Percentiles rank a stretch among this genome's conserved stretches.
phyloP scores from a whole-genome alignment of 2,113 vertebrate genomes.

The Ardeotis arabs region DNA sequence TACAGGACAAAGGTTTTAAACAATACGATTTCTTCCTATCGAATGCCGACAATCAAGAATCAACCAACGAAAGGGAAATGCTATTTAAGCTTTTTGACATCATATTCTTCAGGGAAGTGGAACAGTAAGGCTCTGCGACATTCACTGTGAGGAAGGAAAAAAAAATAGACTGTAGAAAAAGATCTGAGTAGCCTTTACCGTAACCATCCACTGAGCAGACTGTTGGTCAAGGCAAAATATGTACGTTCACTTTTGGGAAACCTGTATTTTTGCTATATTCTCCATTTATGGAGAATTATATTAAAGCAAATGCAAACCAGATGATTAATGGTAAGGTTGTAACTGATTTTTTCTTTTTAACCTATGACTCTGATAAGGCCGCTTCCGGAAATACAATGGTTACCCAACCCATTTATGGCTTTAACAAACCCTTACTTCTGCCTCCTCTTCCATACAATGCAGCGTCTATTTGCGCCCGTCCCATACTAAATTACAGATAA shows the following conservation, averaged over 20 bases:
- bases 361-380: conserved; percentile 82
- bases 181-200: background rate
- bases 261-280: background rate
- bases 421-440: conserved; percentile 87
- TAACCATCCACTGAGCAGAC: background rate
- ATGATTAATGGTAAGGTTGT: conserved; percentile 81
- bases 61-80: background rate
- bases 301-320: conserved; percentile 87
- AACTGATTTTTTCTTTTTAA: conserved; percentile 80
- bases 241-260: background rate
- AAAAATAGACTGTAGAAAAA: background rate
- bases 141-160: background rate
- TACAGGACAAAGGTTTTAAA: background rate
- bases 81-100: background rate
- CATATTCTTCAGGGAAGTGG: background rate
- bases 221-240: background rate
- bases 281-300: conserved; percentile 18
- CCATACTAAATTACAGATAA: conserved; percentile 95
- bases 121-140: background rate
- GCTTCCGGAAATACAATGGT: conserved; percentile 88
- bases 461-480: conserved; percentile 90
- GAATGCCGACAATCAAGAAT: background rate
- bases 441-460: conserved; percentile 85
- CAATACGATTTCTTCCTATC: background rate
- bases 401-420: conserved; percentile 83